Evolutionary conservation across 2,888 invertebrate genomes (phyloP), one percentile per base, ranked within the genome.

Genomic region (Megamerina dolium): DNA sequence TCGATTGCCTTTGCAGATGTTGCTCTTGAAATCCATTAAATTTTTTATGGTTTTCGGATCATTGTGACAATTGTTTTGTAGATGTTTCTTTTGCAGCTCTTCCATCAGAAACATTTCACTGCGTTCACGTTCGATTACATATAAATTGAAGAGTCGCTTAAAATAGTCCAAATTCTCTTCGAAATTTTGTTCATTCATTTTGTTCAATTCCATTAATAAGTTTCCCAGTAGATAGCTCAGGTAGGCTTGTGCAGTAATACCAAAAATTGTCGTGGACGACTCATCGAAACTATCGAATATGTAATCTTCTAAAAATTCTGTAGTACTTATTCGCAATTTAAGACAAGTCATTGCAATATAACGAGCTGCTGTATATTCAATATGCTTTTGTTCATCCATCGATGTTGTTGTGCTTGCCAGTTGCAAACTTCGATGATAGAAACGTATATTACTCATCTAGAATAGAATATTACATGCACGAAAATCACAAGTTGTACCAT

Each of bases 1-100:
- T 2, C 67, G 63, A 49, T 65, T 65, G 4, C 65, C 65, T 37
- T 66, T 65, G 45, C 66, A 66, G 23, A 65, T 61, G 46, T 61
- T 64, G 21, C 55, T 56, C 31, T 61, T 61, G 41, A 59, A 61
- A 40, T 63, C 59, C 1, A 63, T 51, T 21, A 62, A 53, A 26
- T 58, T 44, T 8, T 54, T 50, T 2, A 59, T 54, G 2, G 55
- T 57, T 4, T 49, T 39, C 3, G 59, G 59, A 4, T 48, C 26
- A 4, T 50, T 54, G 31, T 66, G 66, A 21, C 64, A 61, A 32
- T 51, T 57, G 2, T 52, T 51, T 37, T 65, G 64, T 5, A 48
- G 41, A 18, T 65, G 57, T 10, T 51, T 18, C 37, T 63, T 66
- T 3, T 55, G 52, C n/a, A 66, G 36, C 39, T 66, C 63, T 13